Evolutionary conservation across 1,140 invertebrate genomes (phyloP), one percentile per base, ranked within the genome.

Genomic region (Himalopsyche phryganea): DNA sequence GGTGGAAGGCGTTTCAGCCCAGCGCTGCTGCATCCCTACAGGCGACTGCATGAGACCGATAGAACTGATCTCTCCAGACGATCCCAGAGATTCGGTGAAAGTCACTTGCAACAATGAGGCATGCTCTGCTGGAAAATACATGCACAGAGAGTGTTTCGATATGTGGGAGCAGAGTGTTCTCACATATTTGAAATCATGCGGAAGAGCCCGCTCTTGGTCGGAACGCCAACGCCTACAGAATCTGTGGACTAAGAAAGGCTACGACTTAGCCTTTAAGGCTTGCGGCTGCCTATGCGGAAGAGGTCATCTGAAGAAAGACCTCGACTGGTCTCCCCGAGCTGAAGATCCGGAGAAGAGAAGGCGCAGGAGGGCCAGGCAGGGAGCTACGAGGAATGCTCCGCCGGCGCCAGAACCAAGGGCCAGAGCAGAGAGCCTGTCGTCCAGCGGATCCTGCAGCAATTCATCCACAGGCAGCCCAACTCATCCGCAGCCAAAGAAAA

Each of bases 231-330:
- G 94, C 13, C 83, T 91, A 61, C 94, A 97, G 76, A 96, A 98
- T 71, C 77, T 98, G 51, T 98, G 95, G 95, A 96, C 94, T 35
- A 96, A 97, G 75, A 96, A 96, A 74, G 94, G 94, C 10, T 97
- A 96, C 77, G 94, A 98, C 73, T 76, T 96, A 69, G 92, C 93
- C 1, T 91, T 88, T 70, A 92, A 92, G 70, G 89, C 93, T 40
- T 91, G 94, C 82, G 85, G 89, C 65, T 86, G 94, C 80, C 84
- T 89, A 66, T 87, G 95, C 75, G 90, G 90, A 0, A 81, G 92
- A 5, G 95, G 95, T 1, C 94, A 97, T 71, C 71, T 98, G 49
- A 89, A 94, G 68, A 97, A 97, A 75, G 94, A 97, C 76, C 78
- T 95, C 10, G 92, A 97, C 68, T 97, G 94, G 91, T 80, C 85